Percentiles rank a stretch among this genome's conserved stretches.
Evolutionary conservation across 2,113 vertebrate genomes (phyloP).

Genomic region (Spilogale gracilis): DNA sequence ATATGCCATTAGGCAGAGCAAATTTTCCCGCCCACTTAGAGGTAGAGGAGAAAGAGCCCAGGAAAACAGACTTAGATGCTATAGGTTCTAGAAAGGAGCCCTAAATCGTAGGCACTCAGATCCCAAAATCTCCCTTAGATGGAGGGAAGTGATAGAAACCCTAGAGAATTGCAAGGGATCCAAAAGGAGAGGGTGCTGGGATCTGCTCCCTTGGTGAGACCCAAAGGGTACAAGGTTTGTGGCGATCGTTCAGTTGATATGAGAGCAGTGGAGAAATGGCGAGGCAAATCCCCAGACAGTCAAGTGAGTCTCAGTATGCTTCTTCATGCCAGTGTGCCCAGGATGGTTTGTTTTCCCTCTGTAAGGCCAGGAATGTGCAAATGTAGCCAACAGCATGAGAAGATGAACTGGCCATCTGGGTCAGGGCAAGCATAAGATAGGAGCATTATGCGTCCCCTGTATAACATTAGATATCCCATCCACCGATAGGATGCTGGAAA

Average conservation of each 20-base stretch:
- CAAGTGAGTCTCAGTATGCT: accelerated
- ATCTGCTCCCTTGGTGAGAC: not conserved
- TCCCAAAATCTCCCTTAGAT: not conserved
- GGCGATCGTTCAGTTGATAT: not conserved
- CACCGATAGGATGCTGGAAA: accelerated
- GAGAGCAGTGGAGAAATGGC: not conserved
- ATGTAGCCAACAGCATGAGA: not conserved
- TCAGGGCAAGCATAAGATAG: not conserved
- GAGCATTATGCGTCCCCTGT: accelerated
- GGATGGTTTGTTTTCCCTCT: not conserved
- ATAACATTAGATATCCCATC: accelerated
- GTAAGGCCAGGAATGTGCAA: not conserved
- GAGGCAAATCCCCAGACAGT: not conserved
- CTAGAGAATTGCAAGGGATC: not conserved
- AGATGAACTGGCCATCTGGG: too few relatives aligned
- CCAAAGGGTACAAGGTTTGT: not conserved
- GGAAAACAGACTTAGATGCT: not conserved
- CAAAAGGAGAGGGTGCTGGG: not conserved
- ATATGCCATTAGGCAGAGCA: not conserved
- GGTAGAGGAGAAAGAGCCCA: not conserved
- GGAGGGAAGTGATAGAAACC: not conserved
- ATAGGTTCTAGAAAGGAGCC: not conserved
- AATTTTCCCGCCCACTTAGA: not conserved
- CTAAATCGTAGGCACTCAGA: not conserved
- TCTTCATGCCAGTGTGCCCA: not conserved